Conservation (phyloP, 2,888 invertebrate genomes). For the Argyresthia albistria region DNA sequence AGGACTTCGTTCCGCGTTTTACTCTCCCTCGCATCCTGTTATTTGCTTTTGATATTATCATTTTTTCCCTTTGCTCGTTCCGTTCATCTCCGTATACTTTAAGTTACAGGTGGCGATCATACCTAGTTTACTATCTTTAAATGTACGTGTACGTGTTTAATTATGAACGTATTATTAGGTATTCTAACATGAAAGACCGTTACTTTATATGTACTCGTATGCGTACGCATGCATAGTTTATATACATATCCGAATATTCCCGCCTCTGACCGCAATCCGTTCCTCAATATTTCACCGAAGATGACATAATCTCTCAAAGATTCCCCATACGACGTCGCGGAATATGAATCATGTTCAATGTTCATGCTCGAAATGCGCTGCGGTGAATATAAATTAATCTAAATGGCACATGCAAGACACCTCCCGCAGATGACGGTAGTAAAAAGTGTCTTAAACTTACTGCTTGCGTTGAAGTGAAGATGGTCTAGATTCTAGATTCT, state of each 20-base stretch:
- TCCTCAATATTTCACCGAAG: background rate
- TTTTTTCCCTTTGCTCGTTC: conserved; percentile 36
- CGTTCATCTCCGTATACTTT: conserved; percentile 17
- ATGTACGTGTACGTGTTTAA: no score
- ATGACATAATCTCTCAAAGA: conserved; percentile 1
- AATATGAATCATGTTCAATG: conserved; percentile 5
- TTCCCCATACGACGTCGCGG: background rate
- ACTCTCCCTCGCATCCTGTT: conserved; percentile 52
- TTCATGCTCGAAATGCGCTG: conserved; percentile 1
- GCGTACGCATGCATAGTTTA: no score
- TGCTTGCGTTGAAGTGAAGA: no score
- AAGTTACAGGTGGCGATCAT: no score
- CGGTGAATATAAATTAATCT: conserved; percentile 4
- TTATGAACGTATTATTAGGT: no score
- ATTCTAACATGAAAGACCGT: no score
- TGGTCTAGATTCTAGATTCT: no score
- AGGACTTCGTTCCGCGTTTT: conserved; percentile 39
- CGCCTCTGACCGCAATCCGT: no score
- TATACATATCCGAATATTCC: no score
- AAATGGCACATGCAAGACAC: background rate
- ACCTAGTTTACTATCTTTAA: no score
- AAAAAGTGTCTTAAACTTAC: no score
- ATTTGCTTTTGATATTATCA: conserved; percentile 37
- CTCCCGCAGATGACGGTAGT: background rate
- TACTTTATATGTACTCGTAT: no score